Evolutionary conservation across 1,140 invertebrate species (phyloP), one percentile per base, ranked within the genome.

Genomic region (Ladona fulva): DNA sequence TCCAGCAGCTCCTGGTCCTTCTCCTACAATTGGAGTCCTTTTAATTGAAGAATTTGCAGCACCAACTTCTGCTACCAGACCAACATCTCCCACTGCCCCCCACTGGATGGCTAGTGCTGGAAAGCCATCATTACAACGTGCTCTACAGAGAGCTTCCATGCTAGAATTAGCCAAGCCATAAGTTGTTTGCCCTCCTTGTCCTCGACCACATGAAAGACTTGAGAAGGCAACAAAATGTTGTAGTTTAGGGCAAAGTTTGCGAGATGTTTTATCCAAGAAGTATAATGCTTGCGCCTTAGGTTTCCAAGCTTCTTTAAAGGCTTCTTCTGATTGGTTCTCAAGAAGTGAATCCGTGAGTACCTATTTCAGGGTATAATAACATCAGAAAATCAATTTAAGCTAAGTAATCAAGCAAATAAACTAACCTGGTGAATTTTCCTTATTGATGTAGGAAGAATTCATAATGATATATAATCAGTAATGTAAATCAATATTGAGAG

Each of bases 101-200:
- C 91, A 93, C 82, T 92, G 90, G 5, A 93, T 87, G 5, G 91
- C 91, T 44, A 92, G 83, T 0, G 87, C 91, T 8, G 91, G 91
- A 0, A 90, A 85, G 3, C 90, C 90, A 6, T 88, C 85, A 24
- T 83, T 83, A 79, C 85, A 83, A 37, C 91, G 85, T 80, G 84
- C 80, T 81, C 92, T 91, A 80, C 91, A 91, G 76, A 93, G 89
- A 78, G 90, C 87, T 84, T 93, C 92, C 91, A 93, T 92, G 14
- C 91, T 85, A 0, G 91, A 91, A 84, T 92, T 93, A 10, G 90
- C 88, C 85, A 91, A 89, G 52, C 91, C 95, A 83, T 97, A 97
- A 84, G 96, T 97, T 0, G 92, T 90, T 85, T 97, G 95, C 3
- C 95, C 95, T 73, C 91, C 90, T 84, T 97, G 97, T 78, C 95